Percentiles rank a stretch among this genome's conserved stretches.
These are phyloP conservation scores for Rhagonycha fulva DNA, from an alignment of 2,888 invertebrate species.

Conservation along the genomic window DNA sequence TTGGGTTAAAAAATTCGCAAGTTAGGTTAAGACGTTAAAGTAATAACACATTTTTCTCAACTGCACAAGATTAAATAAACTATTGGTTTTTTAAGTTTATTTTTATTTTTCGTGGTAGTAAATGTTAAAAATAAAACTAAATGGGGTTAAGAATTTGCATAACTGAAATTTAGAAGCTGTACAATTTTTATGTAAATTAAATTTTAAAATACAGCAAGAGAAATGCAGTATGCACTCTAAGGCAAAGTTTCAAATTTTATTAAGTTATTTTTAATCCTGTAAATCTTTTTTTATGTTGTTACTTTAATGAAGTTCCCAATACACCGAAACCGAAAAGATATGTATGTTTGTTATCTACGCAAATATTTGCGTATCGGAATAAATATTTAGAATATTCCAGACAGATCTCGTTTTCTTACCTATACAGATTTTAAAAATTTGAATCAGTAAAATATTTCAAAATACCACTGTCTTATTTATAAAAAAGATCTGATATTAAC, in stretches of 20 bases:
- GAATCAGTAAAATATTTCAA: background rate
- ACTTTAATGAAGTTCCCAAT: background rate
- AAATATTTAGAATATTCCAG: background rate
- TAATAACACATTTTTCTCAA: background rate
- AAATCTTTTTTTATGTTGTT: background rate
- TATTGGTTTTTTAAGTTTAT: background rate
- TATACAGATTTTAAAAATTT: background rate
- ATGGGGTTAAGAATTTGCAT: background rate
- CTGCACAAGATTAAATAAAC: background rate
- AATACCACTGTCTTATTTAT: too few relatives aligned
- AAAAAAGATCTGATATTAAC: too few relatives aligned
- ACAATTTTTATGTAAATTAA: background rate
- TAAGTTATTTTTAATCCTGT: background rate
- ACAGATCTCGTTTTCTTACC: background rate
- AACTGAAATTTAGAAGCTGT: background rate
- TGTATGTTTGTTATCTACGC: too few relatives aligned
- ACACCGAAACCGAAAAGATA: too few relatives aligned
- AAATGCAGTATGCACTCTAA: background rate
- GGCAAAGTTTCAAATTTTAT: background rate
- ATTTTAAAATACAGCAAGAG: background rate
- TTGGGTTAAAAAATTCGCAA: background rate
- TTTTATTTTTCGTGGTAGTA: background rate
- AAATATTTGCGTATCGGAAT: background rate
- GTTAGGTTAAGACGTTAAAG: background rate
- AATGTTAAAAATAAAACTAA: background rate